Conservation (phyloP, 2,797 vertebrate genomes). For the Clarias platycephalus region DNA sequence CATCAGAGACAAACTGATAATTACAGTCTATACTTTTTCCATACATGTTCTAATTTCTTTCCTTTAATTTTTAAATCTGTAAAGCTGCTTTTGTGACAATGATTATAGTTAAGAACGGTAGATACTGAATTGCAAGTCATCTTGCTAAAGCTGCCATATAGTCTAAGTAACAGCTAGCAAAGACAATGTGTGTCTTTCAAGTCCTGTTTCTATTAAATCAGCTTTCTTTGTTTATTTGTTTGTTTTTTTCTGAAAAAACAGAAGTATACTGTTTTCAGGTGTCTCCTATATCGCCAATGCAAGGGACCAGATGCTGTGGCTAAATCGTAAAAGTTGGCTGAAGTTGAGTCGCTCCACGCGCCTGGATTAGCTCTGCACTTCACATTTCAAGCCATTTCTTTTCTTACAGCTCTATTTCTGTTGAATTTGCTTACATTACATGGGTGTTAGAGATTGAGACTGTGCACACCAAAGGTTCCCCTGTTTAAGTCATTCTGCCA, state of each 20-base stretch:
- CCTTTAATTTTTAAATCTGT: no score
- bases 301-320: background rate
- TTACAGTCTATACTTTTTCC: no score
- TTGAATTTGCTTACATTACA: conserved; percentile 46
- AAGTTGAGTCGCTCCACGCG: background rate
- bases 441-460: conserved; percentile 43
- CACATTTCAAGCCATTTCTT: conserved; percentile 2
- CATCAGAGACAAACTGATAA: no score
- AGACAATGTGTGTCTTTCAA: background rate
- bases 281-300: background rate
- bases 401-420: conserved; percentile 37
- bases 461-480: conserved; percentile 32
- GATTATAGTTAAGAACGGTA: no score
- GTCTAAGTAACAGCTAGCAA: background rate
- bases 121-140: no score
- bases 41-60: no score
- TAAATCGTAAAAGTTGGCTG: background rate
- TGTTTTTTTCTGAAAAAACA: background rate
- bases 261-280: background rate
- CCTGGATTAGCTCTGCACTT: conserved; percentile 24
- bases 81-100: no score
- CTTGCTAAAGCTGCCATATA: background rate
- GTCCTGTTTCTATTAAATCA: background rate
- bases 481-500: conserved; percentile 39
- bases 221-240: background rate